Evolutionary conservation across 2,888 invertebrate species (phyloP).

Genomic region (Latheticus oryzae): DNA sequence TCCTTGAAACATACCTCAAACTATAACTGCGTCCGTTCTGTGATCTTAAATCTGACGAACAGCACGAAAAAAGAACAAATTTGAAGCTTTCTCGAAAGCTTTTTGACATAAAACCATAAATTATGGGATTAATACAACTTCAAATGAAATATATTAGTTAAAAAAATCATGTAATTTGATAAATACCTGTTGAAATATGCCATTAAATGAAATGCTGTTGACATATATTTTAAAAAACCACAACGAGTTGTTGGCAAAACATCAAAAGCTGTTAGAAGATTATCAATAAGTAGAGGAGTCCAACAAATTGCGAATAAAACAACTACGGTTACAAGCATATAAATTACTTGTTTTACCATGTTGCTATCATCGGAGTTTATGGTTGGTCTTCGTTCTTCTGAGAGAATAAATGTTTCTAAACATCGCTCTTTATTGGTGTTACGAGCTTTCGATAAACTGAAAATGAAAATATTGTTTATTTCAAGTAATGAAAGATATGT

Average conservation of each 20-base stretch:
- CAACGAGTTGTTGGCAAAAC: conserved; percentile 67
- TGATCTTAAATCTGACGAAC: conserved; percentile 46
- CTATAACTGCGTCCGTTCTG: conserved; percentile 55
- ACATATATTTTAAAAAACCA: conserved; percentile 70
- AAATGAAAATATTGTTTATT: too few species aligned
- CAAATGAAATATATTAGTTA: conserved; percentile 7
- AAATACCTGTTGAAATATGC: conserved; percentile 75
- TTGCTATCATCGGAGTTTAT: conserved; percentile 57
- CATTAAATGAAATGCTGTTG: conserved; percentile 73
- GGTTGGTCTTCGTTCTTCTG: too few species aligned
- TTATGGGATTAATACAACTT: conserved; percentile 67
- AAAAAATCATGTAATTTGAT: not conserved
- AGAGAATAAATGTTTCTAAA: conserved; percentile 36
- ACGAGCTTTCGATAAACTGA: conserved; percentile 45
- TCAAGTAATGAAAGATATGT: too few species aligned
- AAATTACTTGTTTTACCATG: conserved; percentile 72
- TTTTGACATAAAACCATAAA: conserved; percentile 81
- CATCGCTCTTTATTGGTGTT: conserved; percentile 36
- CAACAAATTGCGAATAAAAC: conserved; percentile 77
- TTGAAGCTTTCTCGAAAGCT: conserved; percentile 73
- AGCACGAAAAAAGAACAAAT: conserved; percentile 65
- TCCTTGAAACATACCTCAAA: conserved; percentile 57
- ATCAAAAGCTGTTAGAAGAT: conserved; percentile 73
- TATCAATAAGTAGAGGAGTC: conserved; percentile 75
- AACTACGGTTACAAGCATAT: conserved; percentile 79